Evolutionary conservation across 2,797 vertebrate genomes (phyloP).

Genomic region (Ataeniobius toweri): DNA sequence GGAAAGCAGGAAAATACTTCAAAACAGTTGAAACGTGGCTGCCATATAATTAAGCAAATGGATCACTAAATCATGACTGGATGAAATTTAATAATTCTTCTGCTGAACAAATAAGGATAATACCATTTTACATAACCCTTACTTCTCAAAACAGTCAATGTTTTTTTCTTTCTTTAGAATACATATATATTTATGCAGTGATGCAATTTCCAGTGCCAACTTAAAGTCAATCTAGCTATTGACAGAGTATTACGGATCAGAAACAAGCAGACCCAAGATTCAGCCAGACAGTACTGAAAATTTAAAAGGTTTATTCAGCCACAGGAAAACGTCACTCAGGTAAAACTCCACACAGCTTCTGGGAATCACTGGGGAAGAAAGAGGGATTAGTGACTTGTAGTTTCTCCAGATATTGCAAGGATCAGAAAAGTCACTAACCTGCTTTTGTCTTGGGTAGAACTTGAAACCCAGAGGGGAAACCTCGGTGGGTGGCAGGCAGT

Average conservation of each 20-base stretch:
- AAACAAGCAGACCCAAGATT: too few species aligned
- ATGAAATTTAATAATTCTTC: not conserved
- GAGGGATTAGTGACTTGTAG: too few species aligned
- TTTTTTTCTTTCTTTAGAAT: not conserved
- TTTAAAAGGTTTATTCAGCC: too few species aligned
- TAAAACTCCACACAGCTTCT: too few species aligned
- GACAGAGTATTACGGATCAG: conserved; percentile 18
- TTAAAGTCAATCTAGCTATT: conserved; percentile 61
- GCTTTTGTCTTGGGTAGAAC: too few species aligned
- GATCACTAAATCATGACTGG: not conserved
- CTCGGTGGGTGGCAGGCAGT: too few species aligned
- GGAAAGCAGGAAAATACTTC: conserved; percentile 8
- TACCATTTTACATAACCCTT: not conserved
- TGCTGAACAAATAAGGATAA: not conserved
- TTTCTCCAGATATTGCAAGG: too few species aligned
- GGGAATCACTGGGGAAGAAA: too few species aligned
- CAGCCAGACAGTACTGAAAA: too few species aligned
- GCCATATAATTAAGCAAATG: not conserved
- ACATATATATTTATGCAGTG: not conserved
- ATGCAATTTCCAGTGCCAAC: conserved; percentile 36
- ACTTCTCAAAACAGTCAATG: not conserved
- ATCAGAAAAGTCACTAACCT: too few species aligned
- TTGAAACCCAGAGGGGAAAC: too few species aligned
- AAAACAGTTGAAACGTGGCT: not conserved
- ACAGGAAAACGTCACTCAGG: too few species aligned